Percentiles rank a stretch among this genome's conserved stretches.
Conservation (phyloP, 2,888 invertebrate species). For the Choreutis nemorana region DNA sequence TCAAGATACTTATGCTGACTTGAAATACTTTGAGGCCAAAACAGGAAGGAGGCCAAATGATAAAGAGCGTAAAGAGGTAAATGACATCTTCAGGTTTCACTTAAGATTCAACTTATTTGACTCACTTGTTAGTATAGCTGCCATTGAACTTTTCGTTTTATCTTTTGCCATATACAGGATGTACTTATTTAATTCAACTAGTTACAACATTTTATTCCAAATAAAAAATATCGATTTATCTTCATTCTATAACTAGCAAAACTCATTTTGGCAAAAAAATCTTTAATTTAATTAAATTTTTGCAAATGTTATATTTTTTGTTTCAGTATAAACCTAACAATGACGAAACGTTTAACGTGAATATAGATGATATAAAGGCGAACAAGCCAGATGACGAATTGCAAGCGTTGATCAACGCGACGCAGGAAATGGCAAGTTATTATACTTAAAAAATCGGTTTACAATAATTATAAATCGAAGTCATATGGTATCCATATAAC, state of each 20-base stretch:
- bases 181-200: too few species aligned
- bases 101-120: background rate
- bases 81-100: constrained; percentile 6
- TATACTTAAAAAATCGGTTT: too few species aligned
- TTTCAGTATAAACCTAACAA: constrained; percentile 60
- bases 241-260: too few species aligned
- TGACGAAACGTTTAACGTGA: constrained; percentile 54
- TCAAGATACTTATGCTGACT: constrained; percentile 78
- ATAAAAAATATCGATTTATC: background rate
- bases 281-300: too few species aligned
- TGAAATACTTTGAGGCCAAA: constrained; percentile 85
- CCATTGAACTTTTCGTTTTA: background rate
- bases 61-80: constrained; percentile 44
- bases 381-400: constrained; percentile 58
- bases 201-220: too few species aligned
- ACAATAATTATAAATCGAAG: too few species aligned
- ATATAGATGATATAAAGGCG: constrained; percentile 45
- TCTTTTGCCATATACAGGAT: background rate
- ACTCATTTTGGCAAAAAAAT: too few species aligned
- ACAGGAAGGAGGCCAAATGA: constrained; percentile 69
- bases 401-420: constrained; percentile 69
- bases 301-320: too few species aligned
- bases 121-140: background rate
- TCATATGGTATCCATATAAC: too few species aligned
- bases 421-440: constrained; percentile 65